These are phyloP conservation scores for Indicator maculatus DNA, from an alignment of 2,113 vertebrate genomes.

Conservation along the genomic window DNA sequence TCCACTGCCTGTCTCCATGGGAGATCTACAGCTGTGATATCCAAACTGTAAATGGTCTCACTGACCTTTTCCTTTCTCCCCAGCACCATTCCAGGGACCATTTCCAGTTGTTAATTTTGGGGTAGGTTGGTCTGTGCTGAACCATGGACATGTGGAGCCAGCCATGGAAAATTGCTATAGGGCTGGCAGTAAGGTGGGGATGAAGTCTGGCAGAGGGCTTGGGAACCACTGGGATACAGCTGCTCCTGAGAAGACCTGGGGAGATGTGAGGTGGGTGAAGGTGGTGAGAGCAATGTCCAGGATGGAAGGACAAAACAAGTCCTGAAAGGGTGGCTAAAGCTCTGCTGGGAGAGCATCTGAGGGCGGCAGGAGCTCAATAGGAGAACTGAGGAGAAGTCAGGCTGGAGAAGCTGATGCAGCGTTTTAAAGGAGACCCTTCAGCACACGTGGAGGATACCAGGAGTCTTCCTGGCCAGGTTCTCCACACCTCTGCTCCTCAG, in stretches of 20 bases:
- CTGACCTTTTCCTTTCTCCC: too few relatives aligned
- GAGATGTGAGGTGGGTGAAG: neutral
- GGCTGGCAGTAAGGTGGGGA: fast-evolving
- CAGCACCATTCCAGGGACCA: fast-evolving
- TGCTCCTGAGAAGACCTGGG: neutral
- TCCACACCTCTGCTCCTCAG: too few relatives aligned
- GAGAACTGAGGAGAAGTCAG: neutral
- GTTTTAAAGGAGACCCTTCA: neutral
- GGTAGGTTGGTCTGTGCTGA: neutral
- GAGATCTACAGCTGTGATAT: neutral
- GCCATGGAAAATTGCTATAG: fast-evolving
- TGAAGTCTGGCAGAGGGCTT: fast-evolving
- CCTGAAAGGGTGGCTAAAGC: too few relatives aligned
- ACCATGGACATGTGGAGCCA: fast-evolving
- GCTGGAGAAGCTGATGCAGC: neutral
- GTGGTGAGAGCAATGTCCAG: fast-evolving
- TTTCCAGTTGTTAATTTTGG: fast-evolving
- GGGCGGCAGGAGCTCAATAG: neutral
- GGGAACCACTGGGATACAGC: fast-evolving
- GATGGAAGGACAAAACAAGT: neutral
- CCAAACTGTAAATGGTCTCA: neutral
- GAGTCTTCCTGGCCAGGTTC: neutral
- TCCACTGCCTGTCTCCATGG: neutral
- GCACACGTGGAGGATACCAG: neutral
- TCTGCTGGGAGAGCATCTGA: neutral